phyloP scores from a whole-genome alignment of 2,113 vertebrate genomes.

The Vimba vimba region DNA sequence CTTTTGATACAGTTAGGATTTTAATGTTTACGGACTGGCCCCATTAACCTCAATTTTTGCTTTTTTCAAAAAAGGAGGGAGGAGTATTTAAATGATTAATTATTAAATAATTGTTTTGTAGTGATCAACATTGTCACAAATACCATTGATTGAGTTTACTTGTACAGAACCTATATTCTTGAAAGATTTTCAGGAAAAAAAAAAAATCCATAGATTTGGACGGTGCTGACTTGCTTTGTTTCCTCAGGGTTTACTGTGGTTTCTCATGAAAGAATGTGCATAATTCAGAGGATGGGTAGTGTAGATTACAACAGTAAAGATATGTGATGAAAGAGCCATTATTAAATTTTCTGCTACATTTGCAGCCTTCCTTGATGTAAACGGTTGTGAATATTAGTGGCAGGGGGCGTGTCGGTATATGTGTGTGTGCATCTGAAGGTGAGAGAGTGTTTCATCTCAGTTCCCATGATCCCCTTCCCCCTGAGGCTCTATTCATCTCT shows the following conservation, averaged over 20 bases:
- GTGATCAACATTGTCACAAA: not conserved
- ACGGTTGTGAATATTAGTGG: conserved; percentile 2
- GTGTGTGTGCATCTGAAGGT: not conserved
- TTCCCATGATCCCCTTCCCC: conserved; percentile 9
- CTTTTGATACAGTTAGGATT: not conserved
- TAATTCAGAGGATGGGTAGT: conserved; percentile 4
- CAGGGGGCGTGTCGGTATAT: not conserved
- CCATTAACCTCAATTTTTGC: not conserved
- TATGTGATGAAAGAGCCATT: conserved; percentile 7
- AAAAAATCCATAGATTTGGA: not conserved
- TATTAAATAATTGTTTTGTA: not conserved
- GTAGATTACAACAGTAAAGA: not conserved
- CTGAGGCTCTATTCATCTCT: conserved; percentile 29
- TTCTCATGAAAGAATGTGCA: not conserved
- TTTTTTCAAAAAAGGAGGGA: not conserved
- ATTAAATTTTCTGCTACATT: not conserved
- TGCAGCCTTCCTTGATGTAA: not conserved
- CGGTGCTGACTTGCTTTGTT: not conserved
- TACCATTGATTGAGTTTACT: not conserved
- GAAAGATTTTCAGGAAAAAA: not conserved
- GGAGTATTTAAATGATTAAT: not conserved
- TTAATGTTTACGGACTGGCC: not conserved
- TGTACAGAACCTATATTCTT: not conserved
- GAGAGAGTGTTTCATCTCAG: conserved; percentile 11
- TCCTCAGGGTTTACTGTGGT: conserved; percentile 3